phyloP scores from a whole-genome alignment of 2,797 vertebrate genomes.

The Clarias platycephalus region DNA sequence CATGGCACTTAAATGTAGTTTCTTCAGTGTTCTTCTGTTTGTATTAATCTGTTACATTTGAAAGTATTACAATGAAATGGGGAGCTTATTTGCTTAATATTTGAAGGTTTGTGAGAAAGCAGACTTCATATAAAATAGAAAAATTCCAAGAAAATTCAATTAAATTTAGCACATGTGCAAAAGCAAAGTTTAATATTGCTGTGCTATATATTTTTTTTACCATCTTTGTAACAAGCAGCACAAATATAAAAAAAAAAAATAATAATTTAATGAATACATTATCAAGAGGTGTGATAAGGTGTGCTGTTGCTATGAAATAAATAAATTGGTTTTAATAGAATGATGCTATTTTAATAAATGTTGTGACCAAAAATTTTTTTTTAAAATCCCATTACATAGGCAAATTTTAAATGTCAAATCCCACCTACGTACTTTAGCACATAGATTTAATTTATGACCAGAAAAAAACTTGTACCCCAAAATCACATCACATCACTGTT shows the following conservation, averaged over 20 bases:
- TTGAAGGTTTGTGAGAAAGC: slow-evolving; percentile 2
- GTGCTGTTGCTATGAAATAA: neutral
- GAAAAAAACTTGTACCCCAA: neutral
- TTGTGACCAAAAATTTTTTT: neutral
- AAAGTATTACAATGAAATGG: neutral
- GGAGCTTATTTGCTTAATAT: neutral
- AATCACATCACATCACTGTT: neutral
- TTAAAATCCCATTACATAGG: neutral
- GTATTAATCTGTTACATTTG: neutral
- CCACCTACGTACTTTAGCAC: neutral
- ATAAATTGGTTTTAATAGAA: neutral
- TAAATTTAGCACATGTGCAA: neutral
- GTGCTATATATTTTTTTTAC: neutral
- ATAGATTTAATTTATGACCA: slow-evolving; percentile 5
- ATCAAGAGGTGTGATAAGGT: neutral
- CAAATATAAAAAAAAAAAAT: neutral
- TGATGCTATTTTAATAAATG: neutral
- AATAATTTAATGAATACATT: neutral
- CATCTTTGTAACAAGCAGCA: neutral
- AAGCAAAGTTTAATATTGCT: slow-evolving; percentile 9
- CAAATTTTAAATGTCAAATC: slow-evolving; percentile 2
- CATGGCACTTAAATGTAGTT: neutral
- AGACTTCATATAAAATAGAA: neutral
- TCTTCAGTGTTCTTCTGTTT: neutral
- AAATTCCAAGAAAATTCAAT: neutral